phyloP scores from a whole-genome alignment of 23 tunicate genomes.

The Aplidium turbinatum region DNA sequence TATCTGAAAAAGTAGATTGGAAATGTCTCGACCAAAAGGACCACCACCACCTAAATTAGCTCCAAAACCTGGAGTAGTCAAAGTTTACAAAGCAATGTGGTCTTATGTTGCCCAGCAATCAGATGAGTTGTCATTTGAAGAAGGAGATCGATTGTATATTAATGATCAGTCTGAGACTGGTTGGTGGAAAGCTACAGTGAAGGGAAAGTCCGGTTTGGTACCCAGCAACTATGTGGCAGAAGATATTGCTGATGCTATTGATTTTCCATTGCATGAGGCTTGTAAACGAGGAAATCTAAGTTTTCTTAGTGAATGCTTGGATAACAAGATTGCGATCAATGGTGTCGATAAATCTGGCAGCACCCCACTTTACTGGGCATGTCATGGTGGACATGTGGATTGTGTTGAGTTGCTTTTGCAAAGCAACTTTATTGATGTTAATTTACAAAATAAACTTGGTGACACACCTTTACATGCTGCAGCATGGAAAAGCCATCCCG shows the following conservation, averaged over 20 bases:
- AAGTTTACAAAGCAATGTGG: slow-evolving; percentile 82
- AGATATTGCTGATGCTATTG: slow-evolving; percentile 74
- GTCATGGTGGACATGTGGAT: slow-evolving; percentile 88
- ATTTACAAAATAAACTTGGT: slow-evolving; percentile 79
- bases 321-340: slow-evolving; percentile 77
- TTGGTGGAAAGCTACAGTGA: slow-evolving; percentile 84
- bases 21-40: slow-evolving; percentile 28
- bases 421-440: slow-evolving; percentile 58
- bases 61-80: slow-evolving; percentile 90
- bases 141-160: slow-evolving; percentile 86
- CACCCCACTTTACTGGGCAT: slow-evolving; percentile 92
- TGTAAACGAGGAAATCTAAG: slow-evolving; percentile 88
- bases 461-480: slow-evolving; percentile 86
- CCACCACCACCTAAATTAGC: slow-evolving; percentile 84
- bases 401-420: slow-evolving; percentile 54
- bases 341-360: slow-evolving; percentile 78
- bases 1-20: too few relatives aligned
- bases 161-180: slow-evolving; percentile 71
- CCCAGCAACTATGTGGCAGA: slow-evolving; percentile 94
- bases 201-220: slow-evolving; percentile 88
- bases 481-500: slow-evolving; percentile 82
- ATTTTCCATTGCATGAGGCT: slow-evolving; percentile 96
- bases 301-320: slow-evolving; percentile 72
- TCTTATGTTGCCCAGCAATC: slow-evolving; percentile 59
- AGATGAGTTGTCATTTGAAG: slow-evolving; percentile 89